Conservation (phyloP, 2,113 vertebrate species). For the Saccopteryx bilineata region DNA sequence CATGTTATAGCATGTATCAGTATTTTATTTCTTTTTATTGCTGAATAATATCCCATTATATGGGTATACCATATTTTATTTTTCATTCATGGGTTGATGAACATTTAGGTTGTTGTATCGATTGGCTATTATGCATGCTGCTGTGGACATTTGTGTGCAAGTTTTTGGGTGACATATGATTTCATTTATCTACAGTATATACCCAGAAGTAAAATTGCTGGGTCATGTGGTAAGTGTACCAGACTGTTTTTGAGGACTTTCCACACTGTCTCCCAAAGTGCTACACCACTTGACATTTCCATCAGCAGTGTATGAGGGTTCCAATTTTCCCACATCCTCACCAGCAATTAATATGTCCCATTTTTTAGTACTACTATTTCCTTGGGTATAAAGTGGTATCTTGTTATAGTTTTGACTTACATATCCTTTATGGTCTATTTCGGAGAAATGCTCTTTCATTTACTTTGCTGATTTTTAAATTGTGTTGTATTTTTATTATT, state of each 20-base stretch:
- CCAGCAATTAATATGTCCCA: background rate
- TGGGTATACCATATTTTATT: background rate
- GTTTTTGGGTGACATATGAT: background rate
- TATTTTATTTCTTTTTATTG: slow-evolving; percentile 38
- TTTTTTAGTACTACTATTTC: background rate
- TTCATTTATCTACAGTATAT: background rate
- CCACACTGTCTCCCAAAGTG: background rate
- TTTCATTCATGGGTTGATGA: background rate
- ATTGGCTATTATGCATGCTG: background rate
- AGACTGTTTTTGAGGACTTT: background rate
- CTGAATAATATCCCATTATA: background rate
- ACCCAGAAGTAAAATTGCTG: background rate
- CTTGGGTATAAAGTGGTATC: background rate
- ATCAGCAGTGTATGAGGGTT: background rate
- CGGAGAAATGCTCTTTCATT: background rate
- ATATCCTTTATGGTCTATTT: background rate
- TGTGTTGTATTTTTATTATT: slow-evolving; percentile 2
- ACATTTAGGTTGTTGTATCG: background rate
- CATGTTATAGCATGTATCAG: background rate
- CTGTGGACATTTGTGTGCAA: background rate
- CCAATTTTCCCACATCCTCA: background rate
- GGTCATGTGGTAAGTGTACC: background rate
- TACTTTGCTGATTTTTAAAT: slow-evolving; percentile 24
- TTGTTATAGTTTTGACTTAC: background rate
- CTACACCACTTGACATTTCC: background rate